phyloP scores from a whole-genome alignment of 2,797 vertebrate species.

The Hirundo rustica region DNA sequence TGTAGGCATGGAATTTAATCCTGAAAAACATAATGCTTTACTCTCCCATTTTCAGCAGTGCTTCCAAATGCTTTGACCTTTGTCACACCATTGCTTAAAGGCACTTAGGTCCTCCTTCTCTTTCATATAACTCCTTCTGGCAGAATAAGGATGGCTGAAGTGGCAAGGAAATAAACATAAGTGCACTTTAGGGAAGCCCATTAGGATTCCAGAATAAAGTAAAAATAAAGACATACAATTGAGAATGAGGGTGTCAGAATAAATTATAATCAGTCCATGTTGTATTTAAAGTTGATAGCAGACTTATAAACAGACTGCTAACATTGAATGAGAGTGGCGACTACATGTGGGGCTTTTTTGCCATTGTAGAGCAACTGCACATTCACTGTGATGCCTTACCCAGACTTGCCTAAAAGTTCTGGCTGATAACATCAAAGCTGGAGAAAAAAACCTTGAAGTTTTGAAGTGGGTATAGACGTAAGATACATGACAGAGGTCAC shows the following conservation, averaged over 20 bases:
- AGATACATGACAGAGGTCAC: rapidly evolving
- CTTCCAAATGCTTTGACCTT: background rate
- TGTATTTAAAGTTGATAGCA: background rate
- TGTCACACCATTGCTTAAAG: background rate
- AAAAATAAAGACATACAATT: background rate
- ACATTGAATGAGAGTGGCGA: background rate
- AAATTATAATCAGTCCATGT: background rate
- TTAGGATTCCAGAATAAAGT: background rate
- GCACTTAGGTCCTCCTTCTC: background rate
- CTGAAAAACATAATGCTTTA: background rate
- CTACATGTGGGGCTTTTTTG: background rate
- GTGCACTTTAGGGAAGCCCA: rapidly evolving
- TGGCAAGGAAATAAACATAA: background rate
- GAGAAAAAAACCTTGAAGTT: background rate
- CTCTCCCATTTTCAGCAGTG: background rate
- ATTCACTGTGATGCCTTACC: background rate
- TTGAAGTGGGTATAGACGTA: background rate
- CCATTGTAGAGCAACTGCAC: background rate
- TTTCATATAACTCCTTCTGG: background rate
- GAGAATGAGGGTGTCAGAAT: background rate
- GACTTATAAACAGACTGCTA: background rate
- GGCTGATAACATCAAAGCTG: background rate
- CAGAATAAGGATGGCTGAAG: background rate
- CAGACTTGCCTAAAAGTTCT: background rate
- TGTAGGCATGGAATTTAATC: background rate